These are phyloP conservation scores for Drosophila ironensis DNA, from an alignment of 1,140 invertebrate genomes.

Conservation along the genomic window DNA sequence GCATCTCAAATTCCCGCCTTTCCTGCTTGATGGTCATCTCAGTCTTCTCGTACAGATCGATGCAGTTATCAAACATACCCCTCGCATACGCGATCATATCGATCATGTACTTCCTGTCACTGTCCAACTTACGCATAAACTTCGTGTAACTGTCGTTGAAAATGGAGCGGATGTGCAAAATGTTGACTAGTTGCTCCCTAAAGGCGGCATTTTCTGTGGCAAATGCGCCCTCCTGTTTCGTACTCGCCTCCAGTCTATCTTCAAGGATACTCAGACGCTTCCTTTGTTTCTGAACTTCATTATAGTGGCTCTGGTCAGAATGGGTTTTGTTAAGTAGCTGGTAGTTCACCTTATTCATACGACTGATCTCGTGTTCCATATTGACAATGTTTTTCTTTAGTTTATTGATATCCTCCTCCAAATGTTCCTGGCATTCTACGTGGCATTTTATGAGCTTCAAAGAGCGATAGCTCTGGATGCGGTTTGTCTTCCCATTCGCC, in stretches of 20 bases:
- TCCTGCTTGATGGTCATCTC: slow-evolving; percentile 45
- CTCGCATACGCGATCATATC: slow-evolving; percentile 58
- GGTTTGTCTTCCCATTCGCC: slow-evolving; percentile 46
- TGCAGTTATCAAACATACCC: slow-evolving; percentile 53
- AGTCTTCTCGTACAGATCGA: slow-evolving; percentile 56
- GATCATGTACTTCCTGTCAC: slow-evolving; percentile 62
- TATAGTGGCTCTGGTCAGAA: slow-evolving; percentile 50
- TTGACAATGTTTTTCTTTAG: slow-evolving; percentile 48
- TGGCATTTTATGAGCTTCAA: slow-evolving; percentile 44
- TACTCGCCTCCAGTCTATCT: slow-evolving; percentile 45
- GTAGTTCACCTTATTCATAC: slow-evolving; percentile 45
- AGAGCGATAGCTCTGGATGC: slow-evolving; percentile 20
- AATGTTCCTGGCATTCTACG: slow-evolving; percentile 57
- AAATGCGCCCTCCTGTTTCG: slow-evolving; percentile 53
- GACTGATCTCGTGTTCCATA: slow-evolving; percentile 51
- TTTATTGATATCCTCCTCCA: slow-evolving; percentile 33
- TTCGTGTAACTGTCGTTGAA: slow-evolving; percentile 54
- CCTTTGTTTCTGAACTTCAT: slow-evolving; percentile 42
- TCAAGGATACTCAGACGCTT: slow-evolving; percentile 55
- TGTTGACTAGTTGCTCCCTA: slow-evolving; percentile 45
- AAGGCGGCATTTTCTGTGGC: slow-evolving; percentile 44
- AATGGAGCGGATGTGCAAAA: slow-evolving; percentile 50
- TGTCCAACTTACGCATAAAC: slow-evolving; percentile 57
- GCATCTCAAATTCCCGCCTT: slow-evolving; percentile 38
- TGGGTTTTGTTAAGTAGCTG: slow-evolving; percentile 45